Evolutionary conservation across 1,140 invertebrate species (phyloP).

Genomic region (Rhagoletis pomonella): DNA sequence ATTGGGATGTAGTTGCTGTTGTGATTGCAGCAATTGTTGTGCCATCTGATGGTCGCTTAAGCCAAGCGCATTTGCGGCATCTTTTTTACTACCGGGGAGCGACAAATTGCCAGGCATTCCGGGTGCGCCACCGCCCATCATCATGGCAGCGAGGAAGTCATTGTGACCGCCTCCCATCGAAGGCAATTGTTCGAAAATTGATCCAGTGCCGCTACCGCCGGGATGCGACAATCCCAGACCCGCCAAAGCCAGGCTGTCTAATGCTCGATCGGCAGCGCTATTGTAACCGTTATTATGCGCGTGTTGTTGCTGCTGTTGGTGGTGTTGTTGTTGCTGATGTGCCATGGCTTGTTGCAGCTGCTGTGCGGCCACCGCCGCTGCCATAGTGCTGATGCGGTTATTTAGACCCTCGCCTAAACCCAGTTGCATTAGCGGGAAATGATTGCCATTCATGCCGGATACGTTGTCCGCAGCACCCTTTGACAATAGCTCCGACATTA

Average conservation of each 20-base stretch:
- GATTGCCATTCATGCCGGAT: constrained; percentile 70
- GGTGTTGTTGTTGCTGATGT: constrained; percentile 59
- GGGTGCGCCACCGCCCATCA: constrained; percentile 57
- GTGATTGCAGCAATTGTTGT: constrained; percentile 54
- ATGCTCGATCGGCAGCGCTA: constrained; percentile 56
- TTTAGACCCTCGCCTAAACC: constrained; percentile 61
- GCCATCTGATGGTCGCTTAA: constrained; percentile 31
- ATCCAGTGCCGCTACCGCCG: constrained; percentile 56
- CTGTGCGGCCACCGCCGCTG: constrained; percentile 59
- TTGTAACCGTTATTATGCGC: constrained; percentile 70
- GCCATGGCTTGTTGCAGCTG: constrained; percentile 59
- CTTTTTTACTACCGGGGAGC: constrained; percentile 50
- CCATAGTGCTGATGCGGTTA: constrained; percentile 44
- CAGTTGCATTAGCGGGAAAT: constrained; percentile 66
- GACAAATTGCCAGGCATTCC: constrained; percentile 56
- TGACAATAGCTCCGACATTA: constrained; percentile 67
- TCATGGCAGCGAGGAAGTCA: constrained; percentile 62
- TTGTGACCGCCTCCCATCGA: constrained; percentile 53
- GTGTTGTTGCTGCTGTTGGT: constrained; percentile 62
- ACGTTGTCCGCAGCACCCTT: constrained; percentile 65
- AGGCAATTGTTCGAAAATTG: constrained; percentile 58
- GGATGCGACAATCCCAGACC: constrained; percentile 57
- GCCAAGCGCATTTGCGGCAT: constrained; percentile 17
- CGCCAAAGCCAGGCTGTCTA: constrained; percentile 54
- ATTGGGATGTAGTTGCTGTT: constrained; percentile 64